Evolutionary conservation across 2,797 vertebrate species (phyloP), one percentile per base, ranked within the genome.

Genomic region (Distichodus sexfasciatus): DNA sequence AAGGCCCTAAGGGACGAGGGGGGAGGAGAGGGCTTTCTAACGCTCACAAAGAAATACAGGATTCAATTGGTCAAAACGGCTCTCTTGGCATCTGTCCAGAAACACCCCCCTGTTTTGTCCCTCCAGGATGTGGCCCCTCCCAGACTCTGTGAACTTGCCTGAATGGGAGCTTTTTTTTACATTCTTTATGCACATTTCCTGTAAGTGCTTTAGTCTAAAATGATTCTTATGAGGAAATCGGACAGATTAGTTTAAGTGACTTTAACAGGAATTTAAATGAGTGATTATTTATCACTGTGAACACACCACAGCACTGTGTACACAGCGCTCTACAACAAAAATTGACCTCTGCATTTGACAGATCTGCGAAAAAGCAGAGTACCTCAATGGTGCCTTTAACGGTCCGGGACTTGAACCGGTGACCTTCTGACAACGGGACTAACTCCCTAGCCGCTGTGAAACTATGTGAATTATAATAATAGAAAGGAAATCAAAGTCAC

Each of bases 121-220:
- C 80, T 68, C 58, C 83, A 93, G 90, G 89, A 93, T 85, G 87
- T 74, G 85, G 85, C 86, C 89, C 33, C 90, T 90, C 83, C 83
- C 82, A 81, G 87, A 89, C 82, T 81, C 88, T 84, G 88, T 81
- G 86, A 92, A 87, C 83, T 75, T 78, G 85, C 79, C 84, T 79
- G 77, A 90, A 87, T 47, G 6, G 85, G 82, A 90, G 86, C 82
- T 78, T 66, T 79, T 69, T 78, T 79, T 69, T 78, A 84, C 85
- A 85, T 76, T 86, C 82, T 84, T 82, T 79, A 41, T 76, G 67
- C 80, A 11, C 67, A 75, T 86, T 91, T 92, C 88, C 88, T 92
- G 72, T 54, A 76, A 63, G 73, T 90, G 85, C 54, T 40, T 64
- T 15, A 59, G 48, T 64, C 66, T 80, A 46, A 31, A 61, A 15